Base-by-base conservation (phyloP, 2,113 vertebrate genomes). In the Polypterus bichir region DNA sequence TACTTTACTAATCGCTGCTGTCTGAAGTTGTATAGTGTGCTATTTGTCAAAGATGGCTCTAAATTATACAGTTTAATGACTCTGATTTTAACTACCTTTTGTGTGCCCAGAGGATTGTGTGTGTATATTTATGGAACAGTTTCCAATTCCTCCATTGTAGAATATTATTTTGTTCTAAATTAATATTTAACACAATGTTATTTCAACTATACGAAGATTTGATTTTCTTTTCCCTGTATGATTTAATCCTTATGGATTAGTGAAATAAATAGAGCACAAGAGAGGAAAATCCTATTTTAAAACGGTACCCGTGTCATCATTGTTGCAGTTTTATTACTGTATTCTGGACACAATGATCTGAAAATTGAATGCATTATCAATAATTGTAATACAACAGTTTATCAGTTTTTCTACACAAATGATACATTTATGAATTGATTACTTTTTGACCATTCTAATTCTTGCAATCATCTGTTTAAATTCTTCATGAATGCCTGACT, bases 211-310 rank as follows among this genome's bases (percentile, higher is more conserved):
- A 72, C 62, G 54, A 74, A 72, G 62, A 62, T 62, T 58, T 63
- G 62, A 56, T 69, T 73, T 70, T 62, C 60, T 54, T 10, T 64
- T 62, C 27, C 65, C 62, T 74, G 62, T 74, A 76, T 75, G 74
- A 72, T 71, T 77, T 80, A 83, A 74, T 82, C 81, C 77, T 77
- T 74, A 74, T 76, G 76, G 75, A 78, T 77, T 77, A 72, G 76
- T 3, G n/a, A 68, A 84, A 85, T 85, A 85, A 87, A 85, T 4
- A 5, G 66, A 71, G 0, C 54, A 77, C 64, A 66, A 68, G 63
- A 67, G 0, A 49, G n/a, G 9, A 8, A 45, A 7, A 5, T 46
- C 4, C 6, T 62, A 9, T 57, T 52, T 8, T 47, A 49, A 47
- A 11, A 44, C 46, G 46, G 53, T 51, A 27, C 56, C 11, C 8